Base-by-base conservation (phyloP, 2,797 vertebrate genomes). In the Tragelaphus oryx region DNA sequence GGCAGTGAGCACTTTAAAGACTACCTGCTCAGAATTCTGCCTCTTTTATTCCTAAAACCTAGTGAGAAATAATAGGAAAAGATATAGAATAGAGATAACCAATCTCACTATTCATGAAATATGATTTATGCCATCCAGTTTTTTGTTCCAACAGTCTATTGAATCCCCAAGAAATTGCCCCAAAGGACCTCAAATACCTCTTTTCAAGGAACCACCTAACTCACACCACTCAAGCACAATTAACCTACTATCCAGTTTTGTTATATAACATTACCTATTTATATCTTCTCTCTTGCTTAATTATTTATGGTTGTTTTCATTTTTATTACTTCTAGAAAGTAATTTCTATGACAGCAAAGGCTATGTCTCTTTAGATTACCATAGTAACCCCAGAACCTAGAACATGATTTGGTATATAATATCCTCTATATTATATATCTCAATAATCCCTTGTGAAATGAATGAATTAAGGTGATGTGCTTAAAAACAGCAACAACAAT, bases 261-360 rank as follows among this genome's bases (percentile, higher is more conserved):
- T 74, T 91, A 78, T 78, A 86, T 55, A 85, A 33, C 5, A 78
- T 22, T 83, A 26, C 5, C 22, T 83, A 30, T 65, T 65, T 79
- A 54, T 88, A 92, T 92, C 74, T 41, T 92, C 50, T 55, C 41
- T 87, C 3, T 87, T 89, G 75, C 26, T 52, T 89, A 71, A 87
- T 55, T 89, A 93, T 65, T 82, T 84, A 37, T 46, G 65, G 3
- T 18, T 86, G 85, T 62, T 87, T 68, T 85, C 55, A 3, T 83
- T 92, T 81, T 57, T 81, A 85, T 87, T 92, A 75, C 16, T 82
- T 55, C 50, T 74, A 94, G 55, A 83, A 85, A 86, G 71, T 79
- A 92, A 68, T 92, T 88, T 92, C n/a, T 17, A 11, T 60, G 20
- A 91, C 10, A 83, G 26, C 30, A 94, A 59, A 65, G 44, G 41